These are phyloP conservation scores for Seriola dumerili DNA, from an alignment of 2,113 vertebrate species.

Conservation along the genomic window DNA sequence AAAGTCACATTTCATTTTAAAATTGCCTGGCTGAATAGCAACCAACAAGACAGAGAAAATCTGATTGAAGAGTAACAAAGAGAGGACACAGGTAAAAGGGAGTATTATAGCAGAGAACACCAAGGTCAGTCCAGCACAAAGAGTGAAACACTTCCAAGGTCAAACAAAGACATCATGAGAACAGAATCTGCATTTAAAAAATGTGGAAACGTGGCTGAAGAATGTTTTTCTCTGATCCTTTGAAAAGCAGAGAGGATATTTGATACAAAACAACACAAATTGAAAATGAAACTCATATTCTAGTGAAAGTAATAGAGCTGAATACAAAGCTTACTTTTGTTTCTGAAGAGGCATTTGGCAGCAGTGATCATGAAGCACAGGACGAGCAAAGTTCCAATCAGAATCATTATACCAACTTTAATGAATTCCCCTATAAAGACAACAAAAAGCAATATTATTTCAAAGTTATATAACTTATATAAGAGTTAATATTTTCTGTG, in stretches of 20 bases:
- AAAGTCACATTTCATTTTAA: conserved; percentile 3
- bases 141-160: conserved; percentile 61
- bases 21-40: neutral
- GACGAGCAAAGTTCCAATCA: conserved; percentile 39
- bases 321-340: conserved; percentile 66
- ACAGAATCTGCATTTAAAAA: conserved; percentile 17
- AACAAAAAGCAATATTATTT: neutral
- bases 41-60: conserved; percentile 6
- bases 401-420: conserved; percentile 5
- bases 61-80: conserved; percentile 20
- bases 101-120: conserved; percentile 46
- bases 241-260: neutral
- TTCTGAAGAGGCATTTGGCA: conserved; percentile 23
- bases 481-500: neutral
- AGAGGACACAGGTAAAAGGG: conserved; percentile 38
- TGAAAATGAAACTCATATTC: neutral
- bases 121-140: conserved; percentile 59
- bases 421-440: conserved; percentile 33
- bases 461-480: too few species aligned
- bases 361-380: conserved; percentile 30
- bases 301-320: neutral
- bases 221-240: neutral
- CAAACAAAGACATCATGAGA: conserved; percentile 46
- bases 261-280: neutral
- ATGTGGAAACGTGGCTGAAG: conserved; percentile 3